These are phyloP conservation scores for Mythimna vitellina DNA, from an alignment of 2,888 invertebrate species.

Conservation along the genomic window DNA sequence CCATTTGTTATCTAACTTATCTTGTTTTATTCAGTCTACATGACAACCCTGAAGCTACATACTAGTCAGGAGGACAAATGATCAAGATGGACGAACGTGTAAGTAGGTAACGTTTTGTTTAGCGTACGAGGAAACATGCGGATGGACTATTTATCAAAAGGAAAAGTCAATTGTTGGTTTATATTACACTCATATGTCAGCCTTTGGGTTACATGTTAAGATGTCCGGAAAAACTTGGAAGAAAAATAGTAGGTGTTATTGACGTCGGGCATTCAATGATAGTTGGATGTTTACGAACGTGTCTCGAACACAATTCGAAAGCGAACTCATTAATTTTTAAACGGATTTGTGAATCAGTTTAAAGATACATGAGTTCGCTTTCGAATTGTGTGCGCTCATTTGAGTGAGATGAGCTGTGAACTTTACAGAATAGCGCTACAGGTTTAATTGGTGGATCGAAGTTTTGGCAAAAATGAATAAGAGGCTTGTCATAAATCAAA, in stretches of 20 bases:
- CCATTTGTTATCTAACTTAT: slow-evolving; percentile 22
- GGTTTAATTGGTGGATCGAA: no score
- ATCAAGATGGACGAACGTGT: slow-evolving; percentile 35
- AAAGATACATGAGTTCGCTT: background rate
- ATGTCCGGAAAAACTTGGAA: slow-evolving; percentile 5
- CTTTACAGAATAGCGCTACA: no score
- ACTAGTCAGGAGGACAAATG: slow-evolving; percentile 33
- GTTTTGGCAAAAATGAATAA: no score
- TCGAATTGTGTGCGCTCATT: background rate
- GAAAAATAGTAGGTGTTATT: background rate
- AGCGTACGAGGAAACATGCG: slow-evolving; percentile 34
- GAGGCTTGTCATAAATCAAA: no score
- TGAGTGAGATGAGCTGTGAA: background rate
- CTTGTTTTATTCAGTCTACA: slow-evolving; percentile 25
- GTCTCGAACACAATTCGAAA: background rate
- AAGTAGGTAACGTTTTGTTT: slow-evolving; percentile 46
- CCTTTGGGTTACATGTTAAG: slow-evolving; percentile 16
- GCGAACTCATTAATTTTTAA: no score
- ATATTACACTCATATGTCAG: slow-evolving; percentile 43
- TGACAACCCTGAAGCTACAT: slow-evolving; percentile 25
- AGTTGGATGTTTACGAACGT: background rate
- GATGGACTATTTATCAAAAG: slow-evolving; percentile 41
- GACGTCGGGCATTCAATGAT: background rate
- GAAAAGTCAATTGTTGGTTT: slow-evolving; percentile 51
- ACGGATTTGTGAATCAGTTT: background rate